Evolutionary conservation across 2,888 invertebrate genomes (phyloP).

Genomic region (Aphidoletes aphidimyza): DNA sequence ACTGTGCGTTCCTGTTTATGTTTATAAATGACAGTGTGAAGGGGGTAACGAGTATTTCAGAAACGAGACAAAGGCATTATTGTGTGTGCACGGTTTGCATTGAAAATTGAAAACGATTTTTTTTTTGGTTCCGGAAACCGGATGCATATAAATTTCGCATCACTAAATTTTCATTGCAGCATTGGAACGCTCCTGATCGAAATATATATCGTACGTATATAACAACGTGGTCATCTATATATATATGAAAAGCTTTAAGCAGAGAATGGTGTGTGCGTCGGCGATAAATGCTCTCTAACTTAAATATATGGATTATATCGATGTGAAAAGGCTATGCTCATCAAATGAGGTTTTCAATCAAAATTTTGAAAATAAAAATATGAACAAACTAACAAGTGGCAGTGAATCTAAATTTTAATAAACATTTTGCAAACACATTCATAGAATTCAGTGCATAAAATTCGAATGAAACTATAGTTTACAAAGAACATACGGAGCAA

Average conservation of each 20-base stretch:
- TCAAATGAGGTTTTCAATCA: too few species aligned
- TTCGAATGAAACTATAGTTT: not conserved
- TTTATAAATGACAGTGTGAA: not conserved
- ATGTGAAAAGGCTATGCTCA: not conserved
- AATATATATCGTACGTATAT: too few species aligned
- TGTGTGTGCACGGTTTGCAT: constrained; percentile 1
- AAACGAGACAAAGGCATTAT: not conserved
- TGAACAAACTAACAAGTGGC: constrained; percentile 5
- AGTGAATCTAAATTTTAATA: constrained; percentile 15
- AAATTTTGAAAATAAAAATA: too few species aligned
- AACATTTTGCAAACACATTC: constrained; percentile 13
- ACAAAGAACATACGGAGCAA: not conserved
- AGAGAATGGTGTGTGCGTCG: not conserved
- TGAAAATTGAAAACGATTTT: constrained; percentile 31
- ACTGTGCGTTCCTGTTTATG: constrained; percentile 6
- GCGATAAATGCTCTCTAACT: constrained; percentile 23
- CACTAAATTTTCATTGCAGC: constrained; percentile 37
- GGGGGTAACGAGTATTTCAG: too few species aligned
- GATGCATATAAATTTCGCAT: constrained; percentile 34
- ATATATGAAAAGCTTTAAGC: too few species aligned
- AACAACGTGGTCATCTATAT: too few species aligned
- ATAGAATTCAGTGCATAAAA: not conserved
- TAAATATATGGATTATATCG: not conserved
- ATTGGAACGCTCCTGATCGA: constrained; percentile 23
- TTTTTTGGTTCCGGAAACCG: not conserved